These are phyloP conservation scores for Lophura nycthemera DNA, from an alignment of 2,113 vertebrate species.

Conservation along the genomic window DNA sequence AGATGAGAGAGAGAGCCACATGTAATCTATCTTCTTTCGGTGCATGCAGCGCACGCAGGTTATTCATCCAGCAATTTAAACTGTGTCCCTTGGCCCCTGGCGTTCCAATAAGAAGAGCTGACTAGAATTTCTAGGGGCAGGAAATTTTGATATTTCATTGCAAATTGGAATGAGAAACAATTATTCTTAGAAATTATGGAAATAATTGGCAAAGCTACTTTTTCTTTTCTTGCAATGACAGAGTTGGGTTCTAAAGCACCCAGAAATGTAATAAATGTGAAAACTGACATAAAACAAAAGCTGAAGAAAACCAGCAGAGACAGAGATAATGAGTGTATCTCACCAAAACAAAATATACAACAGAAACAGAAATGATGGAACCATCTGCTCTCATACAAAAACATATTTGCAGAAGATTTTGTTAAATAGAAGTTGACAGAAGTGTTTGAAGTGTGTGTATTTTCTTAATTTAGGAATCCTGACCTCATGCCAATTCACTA, in stretches of 20 bases:
- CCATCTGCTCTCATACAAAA: conserved; percentile 14
- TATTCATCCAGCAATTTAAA: not conserved
- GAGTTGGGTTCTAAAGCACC: not conserved
- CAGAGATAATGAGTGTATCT: not conserved
- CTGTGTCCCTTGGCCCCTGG: not conserved
- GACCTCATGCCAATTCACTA: not conserved
- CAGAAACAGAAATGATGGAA: not conserved
- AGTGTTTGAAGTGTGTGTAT: not conserved
- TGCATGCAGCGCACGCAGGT: not conserved
- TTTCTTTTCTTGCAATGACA: not conserved
- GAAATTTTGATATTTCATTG: not conserved
- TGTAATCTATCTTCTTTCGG: not conserved
- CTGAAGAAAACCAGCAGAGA: not conserved
- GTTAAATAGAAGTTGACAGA: not conserved
- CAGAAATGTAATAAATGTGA: not conserved
- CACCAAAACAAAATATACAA: conserved; percentile 1
- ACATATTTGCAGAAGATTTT: not conserved
- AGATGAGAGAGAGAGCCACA: not conserved
- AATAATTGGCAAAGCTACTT: not conserved
- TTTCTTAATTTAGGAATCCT: not conserved
- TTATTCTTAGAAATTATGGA: conserved; percentile 17
- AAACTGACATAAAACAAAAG: conserved; percentile 32
- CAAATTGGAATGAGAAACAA: not conserved
- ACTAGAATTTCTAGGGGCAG: not conserved
- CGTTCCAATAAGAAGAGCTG: not conserved